These are phyloP conservation scores for Empis livida DNA, from an alignment of 2,888 invertebrate species.

Conservation along the genomic window DNA sequence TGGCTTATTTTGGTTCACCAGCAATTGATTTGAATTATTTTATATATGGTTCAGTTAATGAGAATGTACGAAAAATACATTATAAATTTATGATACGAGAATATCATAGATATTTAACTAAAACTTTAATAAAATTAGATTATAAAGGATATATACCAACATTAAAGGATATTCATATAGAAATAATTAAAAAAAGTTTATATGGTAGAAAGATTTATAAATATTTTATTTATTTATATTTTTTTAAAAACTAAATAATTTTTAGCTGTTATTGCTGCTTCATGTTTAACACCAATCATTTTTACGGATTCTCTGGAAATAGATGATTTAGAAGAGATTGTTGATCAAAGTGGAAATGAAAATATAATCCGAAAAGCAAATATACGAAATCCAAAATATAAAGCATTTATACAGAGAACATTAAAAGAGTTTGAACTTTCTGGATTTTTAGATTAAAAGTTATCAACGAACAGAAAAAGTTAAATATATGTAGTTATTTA, in stretches of 20 bases:
- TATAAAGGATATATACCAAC: conserved; percentile 27
- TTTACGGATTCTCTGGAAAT: conserved; percentile 21
- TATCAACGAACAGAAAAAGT: background rate
- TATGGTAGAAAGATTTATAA: conserved; percentile 21
- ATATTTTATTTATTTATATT: background rate
- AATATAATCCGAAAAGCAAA: conserved; percentile 27
- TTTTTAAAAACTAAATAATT: background rate
- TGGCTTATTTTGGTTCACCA: conserved; percentile 31
- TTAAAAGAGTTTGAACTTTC: conserved; percentile 31
- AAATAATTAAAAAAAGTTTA: conserved; percentile 29
- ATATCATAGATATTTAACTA: conserved; percentile 26
- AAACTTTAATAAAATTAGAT: conserved; percentile 26
- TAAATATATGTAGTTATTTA: too few species aligned
- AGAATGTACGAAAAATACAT: conserved; percentile 30
- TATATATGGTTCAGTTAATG: conserved; percentile 29
- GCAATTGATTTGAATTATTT: conserved; percentile 33
- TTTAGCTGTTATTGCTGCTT: conserved; percentile 31
- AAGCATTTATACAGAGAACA: conserved; percentile 27
- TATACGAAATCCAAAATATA: conserved; percentile 29
- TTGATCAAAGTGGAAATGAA: conserved; percentile 21
- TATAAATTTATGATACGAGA: conserved; percentile 28
- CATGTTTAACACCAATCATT: conserved; percentile 31
- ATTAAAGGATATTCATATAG: conserved; percentile 29
- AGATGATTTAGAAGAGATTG: conserved; percentile 6
- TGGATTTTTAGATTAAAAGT: conserved; percentile 26